These are phyloP conservation scores for Urosaurus nigricauda DNA, from an alignment of 2,797 vertebrate genomes.

Conservation along the genomic window DNA sequence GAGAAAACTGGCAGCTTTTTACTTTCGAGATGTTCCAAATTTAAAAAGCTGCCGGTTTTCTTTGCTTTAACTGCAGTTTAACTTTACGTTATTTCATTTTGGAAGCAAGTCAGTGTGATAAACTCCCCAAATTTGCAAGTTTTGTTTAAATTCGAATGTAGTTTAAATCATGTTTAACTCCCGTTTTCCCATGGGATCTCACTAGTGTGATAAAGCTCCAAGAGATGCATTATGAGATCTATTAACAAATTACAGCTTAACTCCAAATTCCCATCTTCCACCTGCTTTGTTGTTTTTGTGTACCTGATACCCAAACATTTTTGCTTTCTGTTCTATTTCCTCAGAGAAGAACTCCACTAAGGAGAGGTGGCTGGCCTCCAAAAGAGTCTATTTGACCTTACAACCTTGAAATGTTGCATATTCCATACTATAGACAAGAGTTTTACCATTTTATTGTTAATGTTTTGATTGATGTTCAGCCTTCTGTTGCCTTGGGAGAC, in stretches of 20 bases:
- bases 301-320: not conserved
- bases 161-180: too few species aligned
- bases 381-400: not conserved
- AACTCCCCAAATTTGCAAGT: too few species aligned
- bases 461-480: fast-evolving
- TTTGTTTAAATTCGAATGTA: too few species aligned
- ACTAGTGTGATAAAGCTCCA: too few species aligned
- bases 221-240: not conserved
- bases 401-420: not conserved
- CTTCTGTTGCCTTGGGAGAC: slow-evolving; percentile 29
- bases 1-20: too few species aligned
- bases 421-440: not conserved
- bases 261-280: not conserved
- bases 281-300: not conserved
- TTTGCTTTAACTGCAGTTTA: too few species aligned
- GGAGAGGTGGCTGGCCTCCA: not conserved
- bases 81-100: too few species aligned
- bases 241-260: not conserved
- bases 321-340: not conserved
- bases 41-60: too few species aligned
- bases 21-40: too few species aligned
- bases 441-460: not conserved
- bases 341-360: not conserved
- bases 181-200: too few species aligned
- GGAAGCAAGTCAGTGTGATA: too few species aligned